Evolutionary conservation across 35 echinoderm and acorn worm species (phyloP), one percentile per base, ranked within the genome.

Genomic region (Ptychodera flava): DNA sequence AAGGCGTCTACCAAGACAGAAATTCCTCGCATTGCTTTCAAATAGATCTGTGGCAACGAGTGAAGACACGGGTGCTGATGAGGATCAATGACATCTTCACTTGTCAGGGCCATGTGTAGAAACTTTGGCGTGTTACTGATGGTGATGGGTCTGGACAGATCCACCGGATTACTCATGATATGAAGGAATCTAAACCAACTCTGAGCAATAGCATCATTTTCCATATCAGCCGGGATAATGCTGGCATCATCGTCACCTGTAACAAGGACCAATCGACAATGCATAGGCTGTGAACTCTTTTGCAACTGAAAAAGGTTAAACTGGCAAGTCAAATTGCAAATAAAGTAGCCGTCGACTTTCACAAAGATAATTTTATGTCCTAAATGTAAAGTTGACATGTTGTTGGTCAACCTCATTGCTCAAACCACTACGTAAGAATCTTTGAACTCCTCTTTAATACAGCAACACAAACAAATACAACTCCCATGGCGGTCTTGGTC

Each of bases 111-210:
- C 28, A 88, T 85, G 1, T 87, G 77, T 34, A 89, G 16, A 85
- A 99, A 99, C 86, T 92, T 99, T 2, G 96, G 96, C 30, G 96
- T 91, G 36, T 91, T 76, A 52, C 96, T 84, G 16, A 99, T 94
- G 38, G 94, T 84, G 27, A 92, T 86, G 79, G 96, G 93, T 37
- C 88, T 91, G 83, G 92, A 94, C 1, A 99, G 92, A 86, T 99
- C 92, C 22, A 99, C 96, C 14, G 96, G 96, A 78, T 99, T 99
- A 81, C 80, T 91, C 0, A 99, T 78, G 22, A 99, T 37, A 82
- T 99, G 96, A 0, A 99, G 90, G 78, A 99, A 99, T 28, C 96
- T 76, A 77, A 99, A 99, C 96, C 96, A 99, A 15, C 87, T 90
- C 80, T 99, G 96, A 2, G 96, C 96, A 15, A 99, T 38, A 32